Evolutionary conservation across 2,797 vertebrate genomes (phyloP).

Genomic region (Gobionotothen gibberifrons): DNA sequence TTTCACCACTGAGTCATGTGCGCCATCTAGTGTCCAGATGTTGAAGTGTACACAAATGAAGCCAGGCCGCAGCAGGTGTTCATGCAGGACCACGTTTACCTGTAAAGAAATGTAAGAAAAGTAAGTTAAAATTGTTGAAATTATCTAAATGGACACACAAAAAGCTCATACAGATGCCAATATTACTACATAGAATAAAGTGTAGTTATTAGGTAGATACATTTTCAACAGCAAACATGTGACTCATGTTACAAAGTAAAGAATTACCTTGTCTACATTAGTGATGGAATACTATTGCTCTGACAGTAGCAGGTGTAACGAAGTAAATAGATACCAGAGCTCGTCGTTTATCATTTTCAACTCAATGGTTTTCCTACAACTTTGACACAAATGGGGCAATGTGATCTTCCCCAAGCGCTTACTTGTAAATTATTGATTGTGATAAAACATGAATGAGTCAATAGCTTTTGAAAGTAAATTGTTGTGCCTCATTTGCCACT

Average conservation of each 20-base stretch:
- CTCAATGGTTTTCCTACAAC: conserved; percentile 88
- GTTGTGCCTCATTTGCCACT: conserved; percentile 75
- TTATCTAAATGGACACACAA: background rate
- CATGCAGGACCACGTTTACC: conserved; percentile 1
- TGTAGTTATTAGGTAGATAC: background rate
- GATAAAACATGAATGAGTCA: conserved; percentile 84
- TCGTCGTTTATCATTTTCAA: conserved; percentile 84
- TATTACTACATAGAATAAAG: background rate
- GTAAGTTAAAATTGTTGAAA: background rate
- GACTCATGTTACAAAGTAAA: conserved; percentile 58
- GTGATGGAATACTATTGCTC: conserved; percentile 57
- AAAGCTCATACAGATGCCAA: background rate
- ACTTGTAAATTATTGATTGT: conserved; percentile 86
- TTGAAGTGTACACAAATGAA: conserved; percentile 25
- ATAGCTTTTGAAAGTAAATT: conserved; percentile 78
- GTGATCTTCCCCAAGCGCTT: conserved; percentile 85
- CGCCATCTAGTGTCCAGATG: conserved; percentile 77
- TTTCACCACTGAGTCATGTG: conserved; percentile 55
- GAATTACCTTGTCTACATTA: conserved; percentile 65
- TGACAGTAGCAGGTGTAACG: conserved; percentile 65
- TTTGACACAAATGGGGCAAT: conserved; percentile 90
- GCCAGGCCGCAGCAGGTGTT: background rate
- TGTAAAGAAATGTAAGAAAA: conserved; percentile 7
- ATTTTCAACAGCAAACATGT: conserved; percentile 20
- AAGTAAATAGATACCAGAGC: conserved; percentile 74